Evolutionary conservation across 2,888 invertebrate species (phyloP).

Genomic region (Cyrtodaria siliqua): DNA sequence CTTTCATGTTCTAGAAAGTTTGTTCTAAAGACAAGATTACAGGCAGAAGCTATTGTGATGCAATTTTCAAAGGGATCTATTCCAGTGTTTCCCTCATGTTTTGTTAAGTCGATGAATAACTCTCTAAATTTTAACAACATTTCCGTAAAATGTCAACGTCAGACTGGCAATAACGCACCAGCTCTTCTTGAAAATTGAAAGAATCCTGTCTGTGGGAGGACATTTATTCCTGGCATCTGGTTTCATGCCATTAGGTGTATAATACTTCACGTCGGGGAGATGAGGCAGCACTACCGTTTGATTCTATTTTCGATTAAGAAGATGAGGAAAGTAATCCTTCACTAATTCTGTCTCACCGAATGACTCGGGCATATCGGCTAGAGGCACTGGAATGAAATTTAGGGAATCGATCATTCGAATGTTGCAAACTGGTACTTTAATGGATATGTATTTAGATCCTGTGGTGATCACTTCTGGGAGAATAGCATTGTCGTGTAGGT

Average conservation of each 20-base stretch:
- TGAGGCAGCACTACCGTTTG: background rate
- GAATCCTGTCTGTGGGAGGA: too few relatives aligned
- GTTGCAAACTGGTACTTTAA: conserved; percentile 12
- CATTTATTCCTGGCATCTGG: background rate
- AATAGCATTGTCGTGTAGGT: conserved; percentile 31
- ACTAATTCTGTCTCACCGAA: conserved; percentile 33
- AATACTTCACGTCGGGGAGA: background rate
- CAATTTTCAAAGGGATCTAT: conserved; percentile 7
- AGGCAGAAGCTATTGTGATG: background rate
- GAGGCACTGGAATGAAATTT: too few relatives aligned
- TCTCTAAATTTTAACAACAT: background rate
- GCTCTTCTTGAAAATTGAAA: too few relatives aligned
- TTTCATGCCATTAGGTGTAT: too few relatives aligned
- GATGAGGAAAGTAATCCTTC: conserved; percentile 53
- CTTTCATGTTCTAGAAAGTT: background rate
- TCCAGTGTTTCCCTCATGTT: background rate
- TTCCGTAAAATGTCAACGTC: too few relatives aligned
- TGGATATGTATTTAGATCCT: too few relatives aligned
- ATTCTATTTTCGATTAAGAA: conserved; percentile 27
- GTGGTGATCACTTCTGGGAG: too few relatives aligned
- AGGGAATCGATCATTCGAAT: conserved; percentile 36
- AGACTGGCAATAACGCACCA: too few relatives aligned
- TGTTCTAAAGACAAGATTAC: too few relatives aligned
- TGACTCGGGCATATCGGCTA: too few relatives aligned
- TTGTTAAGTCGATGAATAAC: conserved; percentile 2